Evolutionary conservation across 1,140 invertebrate species (phyloP), one percentile per base, ranked within the genome.

Genomic region (Cryptotermes secundus): DNA sequence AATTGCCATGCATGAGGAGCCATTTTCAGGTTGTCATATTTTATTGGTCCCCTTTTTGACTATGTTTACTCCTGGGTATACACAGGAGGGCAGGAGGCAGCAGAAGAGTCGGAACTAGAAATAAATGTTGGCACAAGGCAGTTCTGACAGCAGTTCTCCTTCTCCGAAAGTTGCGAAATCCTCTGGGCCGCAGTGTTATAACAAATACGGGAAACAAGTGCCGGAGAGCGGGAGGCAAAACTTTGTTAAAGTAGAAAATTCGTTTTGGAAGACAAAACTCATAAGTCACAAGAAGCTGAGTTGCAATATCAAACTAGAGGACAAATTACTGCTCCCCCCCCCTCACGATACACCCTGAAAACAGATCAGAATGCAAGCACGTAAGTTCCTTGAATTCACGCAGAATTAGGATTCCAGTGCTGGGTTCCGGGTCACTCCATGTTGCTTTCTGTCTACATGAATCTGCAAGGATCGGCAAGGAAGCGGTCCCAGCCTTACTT

Each of bases 171-270:
- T 72, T 14, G 31, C 26, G 31, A 59, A 72, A 72, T n/a, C 59
- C 59, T 2, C 26, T 31, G 59, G 59, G 31, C 26, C 31, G 59
- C 2, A 31, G 59, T 16, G 26, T 31, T 31, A 72, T 31, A n/a
- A 72, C 9, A 26, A 72, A 0, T 9, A 72, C n/a, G 26, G 31
- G 59, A 31, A 72, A 34, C 35, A 36, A 35, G 35, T 22, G n/a
- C 12, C 9, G 2, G 22, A 9, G 7, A 81, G 22, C 10, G 35
- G 34, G n/a, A 19, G 80, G 42, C 35, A 35, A 36, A 36, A 81
- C 26, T 9, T 35, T 81, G 80, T 45, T 81, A 81, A 81, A 35
- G 80, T 7, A 81, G 42, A 45, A 36, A 81, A 81, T 81, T 38
- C 19, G 59, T 72, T 72, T 72, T 72, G 59, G 59, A 72, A 72